Evolutionary conservation across 2,888 invertebrate genomes (phyloP).

Genomic region (Caenorhabditis sp.): DNA sequence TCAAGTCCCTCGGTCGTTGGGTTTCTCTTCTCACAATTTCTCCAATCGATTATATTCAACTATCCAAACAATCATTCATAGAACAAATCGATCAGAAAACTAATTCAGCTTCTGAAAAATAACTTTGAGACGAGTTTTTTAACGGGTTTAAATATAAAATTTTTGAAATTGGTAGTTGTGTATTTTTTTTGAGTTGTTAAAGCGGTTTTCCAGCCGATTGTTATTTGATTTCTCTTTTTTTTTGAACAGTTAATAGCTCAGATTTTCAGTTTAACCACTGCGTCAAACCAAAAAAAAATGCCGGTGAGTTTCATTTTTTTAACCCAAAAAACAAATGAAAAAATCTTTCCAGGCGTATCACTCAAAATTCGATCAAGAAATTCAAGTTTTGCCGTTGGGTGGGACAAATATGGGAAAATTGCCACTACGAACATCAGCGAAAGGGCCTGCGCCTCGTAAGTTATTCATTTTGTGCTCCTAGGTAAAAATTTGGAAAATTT

Average conservation of each 20-base stretch:
- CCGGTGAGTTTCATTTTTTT: background rate
- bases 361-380: slow-evolving; percentile 82
- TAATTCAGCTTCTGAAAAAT: background rate
- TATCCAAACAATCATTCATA: slow-evolving; percentile 63
- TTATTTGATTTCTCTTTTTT: background rate
- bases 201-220: too few species aligned
- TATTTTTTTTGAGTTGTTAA: too few species aligned
- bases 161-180: too few species aligned
- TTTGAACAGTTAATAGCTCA: background rate
- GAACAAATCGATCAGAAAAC: slow-evolving; percentile 48
- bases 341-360: slow-evolving; percentile 87
- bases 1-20: slow-evolving; percentile 66
- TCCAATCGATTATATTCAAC: slow-evolving; percentile 67
- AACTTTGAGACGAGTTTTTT: background rate
- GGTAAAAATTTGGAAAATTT: background rate
- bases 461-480: background rate
- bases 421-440: slow-evolving; percentile 86
- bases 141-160: too few species aligned
- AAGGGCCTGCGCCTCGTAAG: slow-evolving; percentile 86
- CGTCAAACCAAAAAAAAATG: background rate
- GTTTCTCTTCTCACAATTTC: slow-evolving; percentile 65
- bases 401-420: slow-evolving; percentile 92
- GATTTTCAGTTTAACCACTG: background rate
- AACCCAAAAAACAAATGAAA: background rate
- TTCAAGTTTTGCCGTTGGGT: slow-evolving; percentile 73